phyloP scores from a whole-genome alignment of 2,797 vertebrate species.

The Moxostoma hubbsi region DNA sequence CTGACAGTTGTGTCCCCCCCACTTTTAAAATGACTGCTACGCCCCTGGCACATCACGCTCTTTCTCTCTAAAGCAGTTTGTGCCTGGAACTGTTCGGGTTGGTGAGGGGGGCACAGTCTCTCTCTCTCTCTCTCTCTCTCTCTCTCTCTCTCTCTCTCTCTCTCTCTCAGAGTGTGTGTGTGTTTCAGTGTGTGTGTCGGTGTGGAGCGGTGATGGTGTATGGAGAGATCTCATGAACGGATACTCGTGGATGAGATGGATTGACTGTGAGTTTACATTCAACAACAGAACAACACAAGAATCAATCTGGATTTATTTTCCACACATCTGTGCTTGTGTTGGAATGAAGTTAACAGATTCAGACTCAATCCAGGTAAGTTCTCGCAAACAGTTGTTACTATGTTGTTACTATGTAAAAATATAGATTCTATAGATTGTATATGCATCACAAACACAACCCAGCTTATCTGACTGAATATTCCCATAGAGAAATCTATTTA shows the following conservation, averaged over 20 bases:
- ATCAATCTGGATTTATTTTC: constrained; percentile 27
- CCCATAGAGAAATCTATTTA: too few species aligned
- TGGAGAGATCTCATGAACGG: constrained; percentile 26
- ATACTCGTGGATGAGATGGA: neutral
- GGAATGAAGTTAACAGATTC: constrained; percentile 18
- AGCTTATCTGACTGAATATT: too few species aligned
- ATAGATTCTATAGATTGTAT: too few species aligned
- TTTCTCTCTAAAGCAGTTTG: constrained; percentile 13
- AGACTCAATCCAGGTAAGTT: constrained; percentile 38
- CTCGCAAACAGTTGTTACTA: neutral
- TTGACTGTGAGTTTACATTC: constrained; percentile 16
- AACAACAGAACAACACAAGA: constrained; percentile 10
- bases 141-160: constrained; percentile 36
- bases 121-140: constrained; percentile 36
- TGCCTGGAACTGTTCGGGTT: constrained; percentile 14
- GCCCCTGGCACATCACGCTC: neutral
- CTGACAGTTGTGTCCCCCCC: neutral
- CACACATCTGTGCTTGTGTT: neutral
- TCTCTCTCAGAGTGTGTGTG: neutral
- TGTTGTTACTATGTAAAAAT: too few species aligned
- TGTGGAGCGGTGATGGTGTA: constrained; percentile 1
- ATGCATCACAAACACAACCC: too few species aligned
- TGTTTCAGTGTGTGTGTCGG: neutral
- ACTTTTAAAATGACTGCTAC: neutral
- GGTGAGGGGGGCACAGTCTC: constrained; percentile 23